Base-by-base conservation (phyloP, 2,888 invertebrate genomes). In the Exocentrus adspersus region DNA sequence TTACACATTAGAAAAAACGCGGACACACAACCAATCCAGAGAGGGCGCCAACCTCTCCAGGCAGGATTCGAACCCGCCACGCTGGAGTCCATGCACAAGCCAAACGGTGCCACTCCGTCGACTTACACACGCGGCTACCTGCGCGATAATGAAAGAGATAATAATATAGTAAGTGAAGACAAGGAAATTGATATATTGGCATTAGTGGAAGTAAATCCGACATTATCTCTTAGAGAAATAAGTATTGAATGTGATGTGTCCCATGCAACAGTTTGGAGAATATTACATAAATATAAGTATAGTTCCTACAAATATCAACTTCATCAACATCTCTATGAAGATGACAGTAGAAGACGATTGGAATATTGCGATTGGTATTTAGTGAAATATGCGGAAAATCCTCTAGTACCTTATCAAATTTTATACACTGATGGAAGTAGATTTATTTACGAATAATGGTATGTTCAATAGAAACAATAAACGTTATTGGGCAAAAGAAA, bases 281-380 rank as follows among this genome's bases (percentile, higher is more conserved):
- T 43, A 16, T 43, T 43, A 17, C 9, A 17, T 6, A 43, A 43
- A 43, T 10, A 43, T 43, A 43, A 43, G 17, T 53, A 41, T 20
- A 53, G 41, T 16, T 41, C 37, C 4, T 53, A 41, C 41, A 41
- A 53, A 19, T 41, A 41, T 19, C 20, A 53, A 41, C 30, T 41
- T 41, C 30, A 51, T 19, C 53, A 53, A 41, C 41, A 41, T 41
- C 21, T 53, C 19, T 41, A 41, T 41, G 41, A 53, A 32, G 41
- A 53, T 53, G 32, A 53, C 37, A n/a, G n/a, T 37, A 16, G 37
- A 37, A 53, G 32, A 53, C 32, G 53, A 14, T 17, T 37, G 20
- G 9, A 32, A 10, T 37, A 53, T 53, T 30, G 53, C 21, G 37
- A 53, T 53, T 53, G 53, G 53, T 41, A 20, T 41, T 10, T 53